Base-by-base conservation (phyloP, 2,113 vertebrate species). In the Scolopax mira region DNA sequence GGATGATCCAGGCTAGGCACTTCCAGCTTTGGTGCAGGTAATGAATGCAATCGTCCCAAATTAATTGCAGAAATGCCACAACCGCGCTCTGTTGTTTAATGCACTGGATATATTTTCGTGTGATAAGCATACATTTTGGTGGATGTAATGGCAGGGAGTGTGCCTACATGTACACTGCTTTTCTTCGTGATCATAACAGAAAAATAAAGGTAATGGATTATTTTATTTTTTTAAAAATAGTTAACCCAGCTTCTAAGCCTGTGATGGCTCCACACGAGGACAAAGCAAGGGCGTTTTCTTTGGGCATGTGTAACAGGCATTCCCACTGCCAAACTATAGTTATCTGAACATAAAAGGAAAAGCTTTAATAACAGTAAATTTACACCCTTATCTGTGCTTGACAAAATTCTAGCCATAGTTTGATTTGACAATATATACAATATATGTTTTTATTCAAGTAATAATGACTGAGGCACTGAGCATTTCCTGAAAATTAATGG, bases 361-460 rank as follows among this genome's bases (percentile, higher is more conserved):
- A 90, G 25, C 65, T 66, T 88, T 90, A 84, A 61, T 65, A 94
- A 84, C 31, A 46, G 80, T 69, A 55, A 81, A 94, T 95, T 93
- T 96, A 85, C 52, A 79, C 35, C 48, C 16, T 82, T 95, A 84
- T 92, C 90, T 90, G 83, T 92, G 83, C 95, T 92, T 92, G 79
- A 92, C 92, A 79, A 87, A 93, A 92, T 89, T 74, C 88, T 67
- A 81, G 48, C 30, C 5, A 3, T 94, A 89, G 93, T 95, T 96
- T 92, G 86, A 87, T 90, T 89, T 93, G 58, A 74, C 83, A 83
- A 55, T 88, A 93, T 96, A 96, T 51, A 89, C 93, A 92, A 94
- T 96, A 90, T 95, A 94, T 95, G 83, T 95, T 96, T 96, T 95
- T 96, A 90, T 96, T 96, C 94, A 96, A 96, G 92, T 88, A 96